Conservation (phyloP, 2,888 invertebrate genomes). For the Neoascia interrupta region DNA sequence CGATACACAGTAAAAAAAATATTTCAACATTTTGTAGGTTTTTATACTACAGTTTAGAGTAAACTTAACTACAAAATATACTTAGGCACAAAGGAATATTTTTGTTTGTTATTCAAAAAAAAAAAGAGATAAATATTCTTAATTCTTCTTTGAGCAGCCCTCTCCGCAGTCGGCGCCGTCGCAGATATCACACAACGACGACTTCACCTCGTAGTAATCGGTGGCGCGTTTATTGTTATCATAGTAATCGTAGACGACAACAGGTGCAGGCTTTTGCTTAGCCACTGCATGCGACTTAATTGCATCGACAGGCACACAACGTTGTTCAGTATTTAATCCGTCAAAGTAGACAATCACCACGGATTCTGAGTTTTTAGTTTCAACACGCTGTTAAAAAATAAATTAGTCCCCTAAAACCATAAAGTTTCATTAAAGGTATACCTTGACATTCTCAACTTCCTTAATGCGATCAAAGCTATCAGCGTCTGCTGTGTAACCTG, state of each 20-base stretch:
- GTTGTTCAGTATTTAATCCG: constrained; percentile 83
- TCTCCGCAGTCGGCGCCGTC: constrained; percentile 83
- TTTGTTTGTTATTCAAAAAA: constrained; percentile 5
- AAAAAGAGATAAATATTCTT: too few relatives aligned
- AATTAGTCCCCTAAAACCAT: too few relatives aligned
- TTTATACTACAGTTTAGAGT: constrained; percentile 10
- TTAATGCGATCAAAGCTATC: constrained; percentile 85
- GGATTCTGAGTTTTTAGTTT: constrained; percentile 84
- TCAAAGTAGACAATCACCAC: constrained; percentile 87
- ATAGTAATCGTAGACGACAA: constrained; percentile 93
- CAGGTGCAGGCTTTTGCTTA: constrained; percentile 91
- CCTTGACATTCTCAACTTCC: constrained; percentile 79
- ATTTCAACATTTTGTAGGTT: background rate
- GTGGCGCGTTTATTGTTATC: constrained; percentile 83
- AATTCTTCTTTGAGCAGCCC: constrained; percentile 72
- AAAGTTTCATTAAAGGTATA: too few relatives aligned
- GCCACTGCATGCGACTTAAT: constrained; percentile 91
- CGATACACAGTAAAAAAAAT: constrained; percentile 39
- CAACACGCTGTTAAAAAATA: too few relatives aligned
- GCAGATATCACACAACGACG: constrained; percentile 91
- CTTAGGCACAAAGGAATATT: constrained; percentile 49
- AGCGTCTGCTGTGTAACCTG: constrained; percentile 92
- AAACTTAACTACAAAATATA: constrained; percentile 41
- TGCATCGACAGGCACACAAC: constrained; percentile 91
- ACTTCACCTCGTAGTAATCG: constrained; percentile 78